A percentile compares a stretch with the other conserved stretches of the same genome.
These are phyloP conservation scores for Reticulitermes speratus DNA, from an alignment of 1,140 invertebrate species.

Conservation along the genomic window DNA sequence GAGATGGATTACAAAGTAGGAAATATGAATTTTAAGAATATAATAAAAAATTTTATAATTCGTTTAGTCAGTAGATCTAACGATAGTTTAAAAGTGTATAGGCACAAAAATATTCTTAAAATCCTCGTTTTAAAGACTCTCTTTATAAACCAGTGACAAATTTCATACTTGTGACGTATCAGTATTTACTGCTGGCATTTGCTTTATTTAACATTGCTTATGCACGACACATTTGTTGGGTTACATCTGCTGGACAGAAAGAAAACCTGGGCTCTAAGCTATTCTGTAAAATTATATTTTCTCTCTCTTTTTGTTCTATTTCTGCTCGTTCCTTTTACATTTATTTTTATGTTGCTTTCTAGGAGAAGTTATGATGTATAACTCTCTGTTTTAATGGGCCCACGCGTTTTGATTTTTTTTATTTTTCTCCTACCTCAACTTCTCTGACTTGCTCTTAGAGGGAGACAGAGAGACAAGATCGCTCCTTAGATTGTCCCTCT, in stretches of 20 bases:
- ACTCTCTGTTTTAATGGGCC: not conserved
- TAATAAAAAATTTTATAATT: too few species aligned
- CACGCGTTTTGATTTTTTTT: slow-evolving; percentile 23
- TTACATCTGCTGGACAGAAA: not conserved
- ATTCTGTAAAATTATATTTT: not conserved
- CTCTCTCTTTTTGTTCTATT: not conserved
- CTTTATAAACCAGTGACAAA: not conserved
- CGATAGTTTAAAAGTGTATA: not conserved
- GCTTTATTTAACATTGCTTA: not conserved
- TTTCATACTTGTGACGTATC: not conserved
- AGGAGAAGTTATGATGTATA: not conserved
- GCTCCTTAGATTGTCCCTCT: not conserved
- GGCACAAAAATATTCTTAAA: not conserved
- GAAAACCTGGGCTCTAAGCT: not conserved
- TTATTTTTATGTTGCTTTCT: not conserved
- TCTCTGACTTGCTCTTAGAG: not conserved
- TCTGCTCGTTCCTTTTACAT: not conserved
- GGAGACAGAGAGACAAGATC: not conserved
- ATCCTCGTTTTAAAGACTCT: not conserved
- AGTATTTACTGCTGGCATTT: not conserved
- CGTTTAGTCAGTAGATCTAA: too few species aligned
- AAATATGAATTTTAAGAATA: too few species aligned
- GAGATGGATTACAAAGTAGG: too few species aligned
- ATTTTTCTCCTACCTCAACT: slow-evolving; percentile 9
- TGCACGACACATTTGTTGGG: not conserved